Conservation (phyloP, 2,797 vertebrate genomes). For the Margarornis squamiger region DNA sequence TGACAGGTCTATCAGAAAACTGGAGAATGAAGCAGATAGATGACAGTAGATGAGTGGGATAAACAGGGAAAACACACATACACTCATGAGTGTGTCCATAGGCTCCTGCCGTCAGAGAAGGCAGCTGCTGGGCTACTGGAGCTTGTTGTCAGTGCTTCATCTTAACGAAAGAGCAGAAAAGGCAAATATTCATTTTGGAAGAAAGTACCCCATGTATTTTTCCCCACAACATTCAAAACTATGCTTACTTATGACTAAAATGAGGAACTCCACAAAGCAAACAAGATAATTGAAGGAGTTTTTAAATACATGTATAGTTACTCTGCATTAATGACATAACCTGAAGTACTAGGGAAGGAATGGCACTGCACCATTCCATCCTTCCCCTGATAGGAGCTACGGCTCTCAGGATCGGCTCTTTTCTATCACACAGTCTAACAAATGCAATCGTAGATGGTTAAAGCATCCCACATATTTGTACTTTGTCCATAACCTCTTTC, state of each 20-base stretch:
- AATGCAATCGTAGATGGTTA: background rate
- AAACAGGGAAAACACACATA: background rate
- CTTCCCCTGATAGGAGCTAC: background rate
- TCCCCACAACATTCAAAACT: background rate
- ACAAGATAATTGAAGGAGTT: fast-evolving
- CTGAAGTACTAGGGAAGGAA: background rate
- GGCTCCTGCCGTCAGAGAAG: background rate
- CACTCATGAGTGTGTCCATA: background rate
- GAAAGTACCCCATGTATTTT: background rate
- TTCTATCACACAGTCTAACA: background rate
- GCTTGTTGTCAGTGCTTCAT: background rate
- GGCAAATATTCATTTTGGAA: background rate
- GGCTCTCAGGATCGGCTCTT: background rate
- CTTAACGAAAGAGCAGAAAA: background rate
- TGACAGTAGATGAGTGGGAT: background rate
- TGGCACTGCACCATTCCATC: background rate
- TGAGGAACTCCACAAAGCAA: background rate
- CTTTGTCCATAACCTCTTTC: constrained; percentile 7
- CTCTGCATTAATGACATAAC: background rate
- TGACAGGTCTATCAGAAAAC: background rate
- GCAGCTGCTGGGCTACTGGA: background rate
- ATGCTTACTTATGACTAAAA: background rate
- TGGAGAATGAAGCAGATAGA: background rate
- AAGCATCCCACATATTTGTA: constrained; percentile 1
- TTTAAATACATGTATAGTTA: background rate